Base-by-base conservation (phyloP, 2,113 vertebrate genomes). In the Microtus ochrogaster region DNA sequence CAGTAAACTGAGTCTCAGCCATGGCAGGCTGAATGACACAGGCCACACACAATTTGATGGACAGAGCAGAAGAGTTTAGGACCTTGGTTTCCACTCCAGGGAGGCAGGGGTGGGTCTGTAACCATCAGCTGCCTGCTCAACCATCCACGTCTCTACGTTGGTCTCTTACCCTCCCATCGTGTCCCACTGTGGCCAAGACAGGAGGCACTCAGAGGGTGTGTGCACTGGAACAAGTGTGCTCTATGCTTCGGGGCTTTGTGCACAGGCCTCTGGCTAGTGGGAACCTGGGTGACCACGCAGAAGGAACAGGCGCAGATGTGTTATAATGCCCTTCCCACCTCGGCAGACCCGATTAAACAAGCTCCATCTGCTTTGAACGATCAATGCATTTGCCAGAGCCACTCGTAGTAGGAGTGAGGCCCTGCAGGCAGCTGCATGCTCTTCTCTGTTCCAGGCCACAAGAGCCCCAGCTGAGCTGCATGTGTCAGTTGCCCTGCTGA, bases 261-360 rank as follows among this genome's bases (percentile, higher is more conserved):
- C 8, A 41, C 55, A 49, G 55, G 58, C 39, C 77, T 3, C 39
- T 0, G 22, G 52, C 47, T 0, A 72, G 44, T 19, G 19, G 85
- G 95, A 88, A 26, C 16, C 79, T 8, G 61, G 21, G 33, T 89
- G 96, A 88, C 93, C 41, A 0, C 17, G 70, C 91, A 81, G 96
- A 94, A 90, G 49, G 86, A 95, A 87, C 6, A 58, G 36, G 92
- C 58, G 5, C 91, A 96, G 97, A 95, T 96, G 96, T 98, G 97
- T 81, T 91, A 94, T 88, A 95, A 97, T 2, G 61, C 61, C 95
- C 94, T 97, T 81, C 93, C 98, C 94, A 72, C 55, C 55, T 90
- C 90, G 98, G 97, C 93, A 98, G 98, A 98, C 96, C 16, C 96
- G 97, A 98, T 97, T 95, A 47, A 98, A 97, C 97, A 97, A 86